Percentiles rank a stretch among this genome's conserved stretches.
phyloP scores from a whole-genome alignment of 2,797 vertebrate genomes.

The Neosilurus hyrtlii region DNA sequence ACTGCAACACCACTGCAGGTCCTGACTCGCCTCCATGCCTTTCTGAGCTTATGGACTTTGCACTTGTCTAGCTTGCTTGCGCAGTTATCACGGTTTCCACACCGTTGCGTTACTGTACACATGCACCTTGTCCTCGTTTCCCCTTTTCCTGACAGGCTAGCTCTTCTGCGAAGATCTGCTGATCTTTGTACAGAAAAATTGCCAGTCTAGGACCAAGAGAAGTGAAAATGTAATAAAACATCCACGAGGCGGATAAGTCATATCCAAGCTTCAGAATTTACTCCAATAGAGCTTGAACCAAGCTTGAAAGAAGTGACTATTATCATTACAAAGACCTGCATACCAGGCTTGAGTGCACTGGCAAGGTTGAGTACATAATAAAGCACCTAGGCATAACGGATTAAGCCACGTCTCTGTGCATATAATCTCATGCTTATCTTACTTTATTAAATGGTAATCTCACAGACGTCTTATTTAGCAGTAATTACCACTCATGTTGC shows the following conservation, averaged over 20 bases:
- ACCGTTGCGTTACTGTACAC: constrained; percentile 46
- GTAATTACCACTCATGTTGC: constrained; percentile 17
- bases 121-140: constrained; percentile 63
- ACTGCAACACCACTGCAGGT: constrained; percentile 58
- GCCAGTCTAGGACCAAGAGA: background rate
- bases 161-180: constrained; percentile 39
- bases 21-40: constrained; percentile 56
- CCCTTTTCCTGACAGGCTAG: constrained; percentile 37
- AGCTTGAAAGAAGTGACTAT: constrained; percentile 14
- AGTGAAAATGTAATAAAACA: no score
- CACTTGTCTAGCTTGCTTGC: constrained; percentile 64
- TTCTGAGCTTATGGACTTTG: constrained; percentile 65
- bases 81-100: constrained; percentile 53
- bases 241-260: background rate
- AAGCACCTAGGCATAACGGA: constrained; percentile 9
- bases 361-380: background rate
- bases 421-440: constrained; percentile 35
- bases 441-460: constrained; percentile 40
- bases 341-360: constrained; percentile 14
- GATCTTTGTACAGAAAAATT: constrained; percentile 17
- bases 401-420: background rate
- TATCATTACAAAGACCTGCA: constrained; percentile 17
- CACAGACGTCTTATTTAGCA: constrained; percentile 18
- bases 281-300: background rate
- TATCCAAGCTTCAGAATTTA: background rate